Evolutionary conservation across 2,797 vertebrate species (phyloP), one percentile per base, ranked within the genome.

Genomic region (Epinephelus malabaricus): DNA sequence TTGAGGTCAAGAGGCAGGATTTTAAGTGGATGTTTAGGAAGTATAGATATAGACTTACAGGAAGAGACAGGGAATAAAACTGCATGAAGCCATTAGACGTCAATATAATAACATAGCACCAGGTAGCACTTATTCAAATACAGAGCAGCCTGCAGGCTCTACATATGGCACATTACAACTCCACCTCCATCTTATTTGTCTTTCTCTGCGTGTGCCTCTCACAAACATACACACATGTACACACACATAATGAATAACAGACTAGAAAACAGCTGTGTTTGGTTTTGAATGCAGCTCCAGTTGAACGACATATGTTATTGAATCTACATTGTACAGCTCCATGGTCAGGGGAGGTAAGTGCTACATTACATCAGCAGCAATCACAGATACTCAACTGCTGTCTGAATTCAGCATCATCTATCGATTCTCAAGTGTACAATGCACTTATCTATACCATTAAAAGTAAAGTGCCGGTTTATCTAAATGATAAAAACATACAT

Each of bases 101-200:
- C 12, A 45, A n/a, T 27, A 40, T 9, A 49, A 65, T 23, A 59
- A 60, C 46, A 46, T 21, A 47, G 12, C 13, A 27, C 21, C 27
- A 62, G 72, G 34, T 17, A 30, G 47, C 60, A 46, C 45, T 43
- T 58, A 47, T 53, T 55, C n/a, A 50, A 49, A 55, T 30, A 50
- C 30, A 14, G 51, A 40, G 12, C 38, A 60, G 15, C 11, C 1
- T 34, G 54, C n/a, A 54, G 69, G 25, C 15, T 51, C 21, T 51
- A 27, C 43, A 34, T 9, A 61, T 6, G 11, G 10, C 1, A 61
- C 10, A 62, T 17, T 69, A 25, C 17, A 51, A 60, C 34, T 45
- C 51, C 58, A 21, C 60, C 13, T 43, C 1, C 12, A 17, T 69
- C 18, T 38, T n/a, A 15, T 49, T 7, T 46, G 38, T 50, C 27